Percentiles rank a stretch among this genome's conserved stretches.
These are phyloP conservation scores for Cynodonichthys magdalenae DNA, from an alignment of 2,797 vertebrate species.

Conservation along the genomic window DNA sequence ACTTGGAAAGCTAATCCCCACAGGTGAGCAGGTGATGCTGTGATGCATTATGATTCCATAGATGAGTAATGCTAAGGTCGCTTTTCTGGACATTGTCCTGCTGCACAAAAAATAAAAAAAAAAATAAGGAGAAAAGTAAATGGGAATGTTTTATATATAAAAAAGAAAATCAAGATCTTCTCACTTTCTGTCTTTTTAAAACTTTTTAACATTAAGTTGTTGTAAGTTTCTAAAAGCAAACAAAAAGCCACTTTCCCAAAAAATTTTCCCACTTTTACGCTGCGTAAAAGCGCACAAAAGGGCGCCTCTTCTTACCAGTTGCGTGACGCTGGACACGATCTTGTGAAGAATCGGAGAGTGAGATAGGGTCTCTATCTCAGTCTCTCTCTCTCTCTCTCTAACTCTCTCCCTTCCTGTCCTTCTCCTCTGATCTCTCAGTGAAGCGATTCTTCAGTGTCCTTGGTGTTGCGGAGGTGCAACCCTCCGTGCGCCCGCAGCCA, in stretches of 20 bases:
- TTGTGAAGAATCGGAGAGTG: conserved; percentile 74
- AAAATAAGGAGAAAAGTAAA: background rate
- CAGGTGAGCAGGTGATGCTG: conserved; percentile 89
- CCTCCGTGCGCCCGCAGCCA: conserved; percentile 75
- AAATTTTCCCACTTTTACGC: conserved; percentile 34
- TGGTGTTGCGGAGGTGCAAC: conserved; percentile 77
- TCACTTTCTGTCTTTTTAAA: background rate
- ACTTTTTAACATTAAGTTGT: background rate
- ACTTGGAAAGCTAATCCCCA: conserved; percentile 86
- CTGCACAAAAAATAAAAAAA: conserved; percentile 62
- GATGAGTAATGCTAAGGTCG: conserved; percentile 89
- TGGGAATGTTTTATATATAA: background rate
- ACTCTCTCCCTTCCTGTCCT: conserved; percentile 34
- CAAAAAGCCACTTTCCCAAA: conserved; percentile 1
- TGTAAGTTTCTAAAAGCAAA: conserved; percentile 27
- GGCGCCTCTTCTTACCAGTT: conserved; percentile 71
- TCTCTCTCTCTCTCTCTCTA: conserved; percentile 42
- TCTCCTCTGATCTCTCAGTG: conserved; percentile 25
- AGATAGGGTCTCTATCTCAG: conserved; percentile 77
- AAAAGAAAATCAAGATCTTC: background rate
- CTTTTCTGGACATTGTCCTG: conserved; percentile 92
- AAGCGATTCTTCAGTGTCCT: conserved; percentile 71
- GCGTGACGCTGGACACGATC: conserved; percentile 62
- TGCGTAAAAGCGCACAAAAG: conserved; percentile 47
- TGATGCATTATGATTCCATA: conserved; percentile 94